These are phyloP conservation scores for Tenthredo scrophulariae DNA, from an alignment of 2,888 invertebrate genomes.

Conservation along the genomic window DNA sequence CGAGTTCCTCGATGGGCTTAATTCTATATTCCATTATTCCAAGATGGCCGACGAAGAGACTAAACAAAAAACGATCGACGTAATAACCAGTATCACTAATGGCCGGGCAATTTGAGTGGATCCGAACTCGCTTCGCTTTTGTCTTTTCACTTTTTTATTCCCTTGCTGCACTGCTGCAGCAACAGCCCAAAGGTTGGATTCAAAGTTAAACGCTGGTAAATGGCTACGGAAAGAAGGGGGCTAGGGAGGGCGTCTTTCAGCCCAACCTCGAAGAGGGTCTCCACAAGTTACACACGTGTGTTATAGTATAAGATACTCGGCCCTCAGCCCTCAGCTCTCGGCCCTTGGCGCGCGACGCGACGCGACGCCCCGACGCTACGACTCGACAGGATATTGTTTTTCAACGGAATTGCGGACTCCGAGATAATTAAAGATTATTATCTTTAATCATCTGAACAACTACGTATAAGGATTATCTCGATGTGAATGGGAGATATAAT, in stretches of 20 bases:
- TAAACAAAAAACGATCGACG: slow-evolving; percentile 76
- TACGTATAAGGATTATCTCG: slow-evolving; percentile 16
- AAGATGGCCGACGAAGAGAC: slow-evolving; percentile 76
- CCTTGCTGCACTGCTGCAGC: slow-evolving; percentile 57
- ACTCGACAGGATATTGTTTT: slow-evolving; percentile 67
- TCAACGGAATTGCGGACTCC: slow-evolving; percentile 60
- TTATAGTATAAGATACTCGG: neutral
- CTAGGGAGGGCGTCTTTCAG: slow-evolving; percentile 35
- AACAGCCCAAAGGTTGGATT: slow-evolving; percentile 58
- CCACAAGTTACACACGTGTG: slow-evolving; percentile 28
- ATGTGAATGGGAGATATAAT: slow-evolving; percentile 32
- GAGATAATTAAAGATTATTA: slow-evolving; percentile 64
- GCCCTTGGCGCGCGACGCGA: slow-evolving; percentile 26
- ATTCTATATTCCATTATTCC: slow-evolving; percentile 76
- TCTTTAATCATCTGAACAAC: slow-evolving; percentile 59
- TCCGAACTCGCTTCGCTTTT: slow-evolving; percentile 72
- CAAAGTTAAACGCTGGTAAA: slow-evolving; percentile 68
- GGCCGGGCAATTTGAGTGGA: slow-evolving; percentile 77
- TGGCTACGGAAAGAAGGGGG: slow-evolving; percentile 56
- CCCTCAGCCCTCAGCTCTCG: neutral
- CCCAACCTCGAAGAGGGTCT: slow-evolving; percentile 29
- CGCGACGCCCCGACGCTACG: slow-evolving; percentile 19
- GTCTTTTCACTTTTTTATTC: slow-evolving; percentile 62
- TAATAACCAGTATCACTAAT: slow-evolving; percentile 78
- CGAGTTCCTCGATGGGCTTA: slow-evolving; percentile 61